Evolutionary conservation across 1,140 invertebrate genomes (phyloP).

Genomic region (Aphidius ervi): DNA sequence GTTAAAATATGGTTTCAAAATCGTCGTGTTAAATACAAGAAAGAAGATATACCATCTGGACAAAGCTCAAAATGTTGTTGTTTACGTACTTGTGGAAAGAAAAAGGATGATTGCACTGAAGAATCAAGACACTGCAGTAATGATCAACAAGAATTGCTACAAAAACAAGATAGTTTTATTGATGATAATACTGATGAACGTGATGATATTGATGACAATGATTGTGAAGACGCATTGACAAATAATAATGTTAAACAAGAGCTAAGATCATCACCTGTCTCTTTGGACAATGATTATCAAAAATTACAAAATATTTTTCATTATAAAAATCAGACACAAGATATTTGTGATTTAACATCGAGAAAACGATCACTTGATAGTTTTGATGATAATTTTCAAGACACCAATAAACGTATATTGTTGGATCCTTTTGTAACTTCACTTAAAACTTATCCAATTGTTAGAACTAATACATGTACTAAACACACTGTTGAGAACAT

Average conservation of each 20-base stretch:
- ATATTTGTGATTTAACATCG: conserved; percentile 8
- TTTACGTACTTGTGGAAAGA: conserved; percentile 54
- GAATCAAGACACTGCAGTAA: conserved; percentile 27
- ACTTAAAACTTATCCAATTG: conserved; percentile 13
- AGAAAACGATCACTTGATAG: conserved; percentile 16
- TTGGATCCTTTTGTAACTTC: conserved; percentile 18
- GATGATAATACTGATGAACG: neutral
- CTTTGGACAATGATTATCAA: conserved; percentile 1
- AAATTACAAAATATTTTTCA: conserved; percentile 14
- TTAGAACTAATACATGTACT: conserved; percentile 34
- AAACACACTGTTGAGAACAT: conserved; percentile 50
- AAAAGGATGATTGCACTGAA: conserved; percentile 54
- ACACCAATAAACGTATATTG: conserved; percentile 13
- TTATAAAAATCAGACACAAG: conserved; percentile 2
- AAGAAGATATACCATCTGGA: conserved; percentile 60
- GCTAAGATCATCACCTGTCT: conserved; percentile 7
- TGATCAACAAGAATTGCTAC: conserved; percentile 12
- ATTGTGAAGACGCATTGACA: conserved; percentile 7
- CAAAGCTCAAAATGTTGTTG: conserved; percentile 55
- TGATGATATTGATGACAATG: conserved; percentile 10
- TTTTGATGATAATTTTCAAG: conserved; percentile 13
- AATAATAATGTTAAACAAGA: conserved; percentile 9
- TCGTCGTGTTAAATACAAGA: conserved; percentile 86
- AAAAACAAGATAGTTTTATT: conserved; percentile 4
- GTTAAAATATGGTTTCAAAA: conserved; percentile 96